These are phyloP conservation scores for Neoarius graeffei DNA, from an alignment of 2,113 vertebrate species.

Conservation along the genomic window DNA sequence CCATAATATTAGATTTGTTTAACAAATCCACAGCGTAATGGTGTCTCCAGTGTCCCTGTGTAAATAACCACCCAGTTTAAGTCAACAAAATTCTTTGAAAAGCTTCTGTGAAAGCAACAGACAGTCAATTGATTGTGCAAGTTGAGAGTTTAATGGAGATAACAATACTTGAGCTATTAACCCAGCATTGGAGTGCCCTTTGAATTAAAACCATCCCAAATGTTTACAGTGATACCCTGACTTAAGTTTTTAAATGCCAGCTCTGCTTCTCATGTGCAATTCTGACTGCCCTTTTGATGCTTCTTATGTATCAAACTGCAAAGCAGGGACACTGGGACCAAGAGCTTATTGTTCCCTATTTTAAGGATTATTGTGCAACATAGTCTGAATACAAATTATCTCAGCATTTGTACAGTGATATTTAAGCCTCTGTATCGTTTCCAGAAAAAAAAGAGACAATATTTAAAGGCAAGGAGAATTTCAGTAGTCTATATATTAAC, in stretches of 20 bases:
- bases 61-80: constrained; percentile 61
- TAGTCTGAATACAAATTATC: constrained; percentile 25
- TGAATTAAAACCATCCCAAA: constrained; percentile 25
- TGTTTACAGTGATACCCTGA: constrained; percentile 29
- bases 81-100: constrained; percentile 62
- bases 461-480: background rate
- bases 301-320: constrained; percentile 37
- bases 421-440: background rate
- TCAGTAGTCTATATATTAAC: background rate
- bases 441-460: background rate
- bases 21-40: constrained; percentile 68
- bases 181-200: constrained; percentile 16
- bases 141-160: constrained; percentile 25
- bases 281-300: constrained; percentile 36
- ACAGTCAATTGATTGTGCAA: constrained; percentile 45
- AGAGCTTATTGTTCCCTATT: constrained; percentile 17
- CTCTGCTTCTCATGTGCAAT: constrained; percentile 18
- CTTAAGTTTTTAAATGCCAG: constrained; percentile 28
- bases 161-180: constrained; percentile 36
- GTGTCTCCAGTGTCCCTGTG: constrained; percentile 59
- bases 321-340: constrained; percentile 31
- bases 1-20: constrained; percentile 70
- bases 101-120: constrained; percentile 45
- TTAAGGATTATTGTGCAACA: constrained; percentile 23
- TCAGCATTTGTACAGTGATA: background rate